Base-by-base conservation (phyloP, 2,113 vertebrate species). In the Clinocottus analis region DNA sequence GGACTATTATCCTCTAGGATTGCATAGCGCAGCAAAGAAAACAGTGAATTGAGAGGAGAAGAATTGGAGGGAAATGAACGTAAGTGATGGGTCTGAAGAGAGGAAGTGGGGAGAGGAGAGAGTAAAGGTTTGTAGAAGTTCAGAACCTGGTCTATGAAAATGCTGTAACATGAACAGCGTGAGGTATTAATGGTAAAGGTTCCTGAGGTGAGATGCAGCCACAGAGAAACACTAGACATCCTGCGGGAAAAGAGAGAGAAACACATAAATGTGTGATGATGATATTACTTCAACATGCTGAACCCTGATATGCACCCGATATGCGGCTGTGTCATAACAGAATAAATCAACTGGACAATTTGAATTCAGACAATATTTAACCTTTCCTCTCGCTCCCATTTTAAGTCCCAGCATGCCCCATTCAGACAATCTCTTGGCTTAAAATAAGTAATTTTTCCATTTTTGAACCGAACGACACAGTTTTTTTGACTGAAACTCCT, bases 1-100 rank as follows among this genome's bases (percentile, higher is more conserved):
- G 47, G 17, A 62, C 71, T 78, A 71, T 81, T 87, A 76, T 89
- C 76, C 80, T 66, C 8, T 21, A n/a, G 77, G 62, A 86, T 86
- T 13, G n/a, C 33, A 66, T 85, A 35, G 70, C 47, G 11, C 66
- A 12, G 33, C 39, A 63, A 60, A 83, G 74, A 79, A 79, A 76
- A 72, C 21, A 79, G 59, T 19, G 63, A 76, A 73, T 67, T 58
- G 76, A 62, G 72, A 67, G 39, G 43, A 72, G 39, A 72, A 60
- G 35, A 74, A 53, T 13, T 25, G 47, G 79, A 59, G 72, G 56
- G 56, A 79, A 59, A 75, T 72, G 8, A 75, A 64, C 62, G 27
- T 49, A 66, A 74, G 68, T 43, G 59, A 41, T 47, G 21, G 84
- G 58, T 79, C 66, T 60, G 41, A 53, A 19, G 39, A 51, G 65